Evolutionary conservation across 2,888 invertebrate species (phyloP).

Genomic region (Cerceris rybyensis): DNA sequence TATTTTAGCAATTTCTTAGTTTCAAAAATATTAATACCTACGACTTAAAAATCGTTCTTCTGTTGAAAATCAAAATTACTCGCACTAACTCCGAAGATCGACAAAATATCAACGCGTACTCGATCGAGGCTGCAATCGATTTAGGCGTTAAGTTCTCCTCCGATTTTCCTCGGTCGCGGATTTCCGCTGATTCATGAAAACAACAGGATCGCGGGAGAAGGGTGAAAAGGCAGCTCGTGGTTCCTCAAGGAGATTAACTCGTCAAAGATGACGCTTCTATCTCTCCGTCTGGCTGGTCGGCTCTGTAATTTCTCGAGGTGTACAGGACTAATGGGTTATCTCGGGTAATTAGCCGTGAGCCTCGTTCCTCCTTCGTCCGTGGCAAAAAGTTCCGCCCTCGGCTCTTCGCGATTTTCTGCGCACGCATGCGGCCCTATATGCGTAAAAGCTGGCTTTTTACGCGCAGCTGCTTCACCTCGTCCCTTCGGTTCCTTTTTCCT

Average conservation of each 20-base stretch:
- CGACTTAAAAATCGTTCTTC: too few species aligned
- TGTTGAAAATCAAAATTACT: too few species aligned
- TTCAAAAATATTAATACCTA: too few species aligned
- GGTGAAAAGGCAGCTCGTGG: constrained; percentile 34
- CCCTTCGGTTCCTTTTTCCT: neutral
- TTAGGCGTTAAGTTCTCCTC: constrained; percentile 16
- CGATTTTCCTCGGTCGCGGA: constrained; percentile 63
- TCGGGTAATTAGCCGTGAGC: constrained; percentile 76
- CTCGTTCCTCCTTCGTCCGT: constrained; percentile 50
- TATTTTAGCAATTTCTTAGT: neutral
- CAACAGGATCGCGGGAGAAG: constrained; percentile 44
- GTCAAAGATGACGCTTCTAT: constrained; percentile 75
- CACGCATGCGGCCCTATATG: constrained; percentile 57
- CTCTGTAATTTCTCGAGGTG: constrained; percentile 72
- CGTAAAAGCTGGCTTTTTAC: constrained; percentile 14
- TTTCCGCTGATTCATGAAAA: constrained; percentile 80
- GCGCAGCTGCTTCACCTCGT: neutral
- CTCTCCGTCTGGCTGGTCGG: constrained; percentile 56
- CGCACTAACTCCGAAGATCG: neutral
- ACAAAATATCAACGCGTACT: neutral
- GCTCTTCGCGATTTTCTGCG: constrained; percentile 46
- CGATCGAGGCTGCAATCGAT: constrained; percentile 19
- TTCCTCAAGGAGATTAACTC: constrained; percentile 73
- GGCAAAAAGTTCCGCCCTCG: constrained; percentile 35
- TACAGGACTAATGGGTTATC: constrained; percentile 79